Evolutionary conservation across 2,113 vertebrate genomes (phyloP), one percentile per base, ranked within the genome.

Genomic region (Mastomys natalensis): DNA sequence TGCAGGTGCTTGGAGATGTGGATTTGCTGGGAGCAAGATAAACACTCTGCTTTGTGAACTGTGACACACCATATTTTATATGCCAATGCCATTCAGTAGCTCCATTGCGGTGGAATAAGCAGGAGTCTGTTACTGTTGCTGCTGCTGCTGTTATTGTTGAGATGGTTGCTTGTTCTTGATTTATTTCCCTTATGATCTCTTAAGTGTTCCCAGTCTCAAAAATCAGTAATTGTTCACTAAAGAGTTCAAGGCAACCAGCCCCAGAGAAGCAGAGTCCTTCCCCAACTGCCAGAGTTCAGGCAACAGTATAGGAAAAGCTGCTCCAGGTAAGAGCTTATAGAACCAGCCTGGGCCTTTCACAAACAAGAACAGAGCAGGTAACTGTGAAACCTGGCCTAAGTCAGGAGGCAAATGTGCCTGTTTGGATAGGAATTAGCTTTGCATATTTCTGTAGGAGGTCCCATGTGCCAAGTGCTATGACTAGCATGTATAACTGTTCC

Each of bases 381-480:
- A 40, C 22, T 19, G 22, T n/a, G 68, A 88, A 73, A 31, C 51
- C 34, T 6, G 68, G 26, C 24, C 37, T 29, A 43, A 29, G 66
- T 17, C 40, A 53, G 66, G 53, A 72, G 66, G 86, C 22, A 55
- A 72, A 55, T 26, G 8, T 29, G 4, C 19, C 48, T 55, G 17
- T 51, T 70, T 70, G 9, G 31, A 37, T 29, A 70, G 48, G 48
- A n/a, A 55, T 37, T 9, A 55, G 43, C 34, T 87, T 40, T 87
- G 86, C 48, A 6, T 72, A 72, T 53, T 70, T 87, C 24, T 98
- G 98, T 64, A 98, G 94, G 77, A 99, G 97, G 4, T 98, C 98
- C 98, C 98, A 97, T 99, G 99, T 76, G 99, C 98, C 98, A 99
- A 98, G 94, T 99, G 98, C 85, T 48, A 15, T 98, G 98, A 96